These are phyloP conservation scores for Hymenopus coronatus DNA, from an alignment of 2,888 invertebrate species.

Conservation along the genomic window DNA sequence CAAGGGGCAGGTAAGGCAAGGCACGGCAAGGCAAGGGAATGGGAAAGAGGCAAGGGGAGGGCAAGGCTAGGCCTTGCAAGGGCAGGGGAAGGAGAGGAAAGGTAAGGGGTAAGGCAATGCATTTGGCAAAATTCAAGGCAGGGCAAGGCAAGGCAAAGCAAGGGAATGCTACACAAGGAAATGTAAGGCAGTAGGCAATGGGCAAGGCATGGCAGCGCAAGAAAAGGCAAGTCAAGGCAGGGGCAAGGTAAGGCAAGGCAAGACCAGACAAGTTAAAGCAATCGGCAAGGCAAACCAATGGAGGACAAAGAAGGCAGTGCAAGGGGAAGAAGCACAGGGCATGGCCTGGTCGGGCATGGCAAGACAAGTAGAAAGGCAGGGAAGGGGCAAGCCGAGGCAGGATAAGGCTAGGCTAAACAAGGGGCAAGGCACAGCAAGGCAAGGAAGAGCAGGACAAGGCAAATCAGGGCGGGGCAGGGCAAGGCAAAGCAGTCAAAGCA, in stretches of 20 bases:
- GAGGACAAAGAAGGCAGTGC: background rate
- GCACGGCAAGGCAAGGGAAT: no score
- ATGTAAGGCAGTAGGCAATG: background rate
- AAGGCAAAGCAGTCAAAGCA: no score
- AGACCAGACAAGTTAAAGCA: background rate
- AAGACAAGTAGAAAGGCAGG: no score
- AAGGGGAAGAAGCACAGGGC: background rate
- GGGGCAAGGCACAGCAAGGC: no score
- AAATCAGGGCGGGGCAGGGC: no score
- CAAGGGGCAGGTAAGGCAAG: no score
- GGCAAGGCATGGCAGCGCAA: conserved; percentile 4
- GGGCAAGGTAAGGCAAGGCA: conserved; percentile 19
- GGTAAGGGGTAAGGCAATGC: no score
- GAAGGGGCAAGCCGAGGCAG: background rate
- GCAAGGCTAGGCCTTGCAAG: no score
- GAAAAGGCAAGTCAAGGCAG: conserved; percentile 21
- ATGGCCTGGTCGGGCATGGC: background rate
- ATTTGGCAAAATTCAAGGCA: background rate
- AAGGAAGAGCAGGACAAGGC: no score
- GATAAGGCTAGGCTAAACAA: background rate
- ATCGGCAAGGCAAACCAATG: background rate
- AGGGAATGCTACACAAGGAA: background rate
- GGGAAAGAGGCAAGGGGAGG: no score
- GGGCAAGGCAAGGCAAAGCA: background rate
- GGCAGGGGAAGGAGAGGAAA: no score